Evolutionary conservation across 2,888 invertebrate species (phyloP), one percentile per base, ranked within the genome.

Genomic region (Leptinotarsa haldemani): DNA sequence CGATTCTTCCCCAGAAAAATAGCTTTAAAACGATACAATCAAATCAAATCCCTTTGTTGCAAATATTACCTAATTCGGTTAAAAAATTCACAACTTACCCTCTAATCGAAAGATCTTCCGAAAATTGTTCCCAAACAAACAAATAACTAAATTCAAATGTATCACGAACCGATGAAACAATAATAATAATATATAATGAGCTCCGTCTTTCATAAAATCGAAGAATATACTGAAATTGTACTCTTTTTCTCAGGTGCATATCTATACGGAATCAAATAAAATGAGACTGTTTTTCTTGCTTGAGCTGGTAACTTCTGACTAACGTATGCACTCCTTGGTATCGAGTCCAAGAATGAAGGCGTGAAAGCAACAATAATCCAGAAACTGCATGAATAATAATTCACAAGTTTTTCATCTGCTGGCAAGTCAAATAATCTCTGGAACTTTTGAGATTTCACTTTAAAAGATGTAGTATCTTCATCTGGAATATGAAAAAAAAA

Each of bases 331-430:
- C 65, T 97, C 90, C 83, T 84, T 95, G 4, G 95, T 96, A 86
- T 98, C 97, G 74, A 92, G 93, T 12, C 98, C 97, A 88, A 99
- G 91, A 84, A 99, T 93, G 85, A 95, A 97, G 0, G 98, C 96
- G 87, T 98, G 95, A 88, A 99, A 99, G 86, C 97, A 97, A 86
- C 98, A n/a, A n/a, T n/a, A n/a, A n/a, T n/a, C n/a, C n/a, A n/a
- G n/a, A n/a, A n/a, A n/a, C 95, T 95, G 90, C 96, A 96, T 16
- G 95, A 94, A 86, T 96, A 96, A 86, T 95, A 97, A 88, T 96
- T 98, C 16, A 99, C 98, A 80, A 99, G 90, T 87, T 96, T 98
- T 85, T 99, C 99, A 85, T 98, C 97, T 82, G 92, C 92, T 1
- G 97, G 95, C 90, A 99, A 92, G 83, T 93, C 93, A 88, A 99